Evolutionary conservation across 2,113 vertebrate genomes (phyloP).

Genomic region (Machaerirhynchus nigripectus): DNA sequence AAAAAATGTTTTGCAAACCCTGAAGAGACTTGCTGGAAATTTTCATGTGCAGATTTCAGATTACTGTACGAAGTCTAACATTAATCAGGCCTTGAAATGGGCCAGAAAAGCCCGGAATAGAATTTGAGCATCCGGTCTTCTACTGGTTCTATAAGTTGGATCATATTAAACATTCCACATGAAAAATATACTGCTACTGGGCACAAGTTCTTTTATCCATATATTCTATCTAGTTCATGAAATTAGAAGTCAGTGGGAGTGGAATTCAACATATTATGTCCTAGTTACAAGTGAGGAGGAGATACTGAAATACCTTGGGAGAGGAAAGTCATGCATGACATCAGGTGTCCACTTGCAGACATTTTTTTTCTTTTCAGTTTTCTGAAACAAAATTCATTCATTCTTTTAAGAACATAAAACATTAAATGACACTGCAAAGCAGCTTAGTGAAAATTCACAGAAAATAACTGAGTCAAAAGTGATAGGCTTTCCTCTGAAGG

Average conservation of each 20-base stretch:
- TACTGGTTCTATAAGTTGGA: neutral
- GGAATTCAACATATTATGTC: neutral
- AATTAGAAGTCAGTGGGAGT: neutral
- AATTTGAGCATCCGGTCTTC: neutral
- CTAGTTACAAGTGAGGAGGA: neutral
- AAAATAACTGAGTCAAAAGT: neutral
- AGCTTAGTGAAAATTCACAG: neutral
- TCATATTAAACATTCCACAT: neutral
- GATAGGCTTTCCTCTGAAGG: neutral
- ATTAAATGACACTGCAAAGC: neutral
- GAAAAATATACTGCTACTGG: neutral
- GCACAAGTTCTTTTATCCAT: neutral
- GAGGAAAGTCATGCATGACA: neutral
- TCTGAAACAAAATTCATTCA: neutral
- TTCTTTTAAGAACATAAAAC: neutral
- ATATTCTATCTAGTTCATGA: neutral
- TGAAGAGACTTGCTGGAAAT: neutral
- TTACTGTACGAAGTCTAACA: neutral
- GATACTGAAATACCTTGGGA: neutral
- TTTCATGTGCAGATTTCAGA: neutral
- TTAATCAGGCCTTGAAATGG: neutral
- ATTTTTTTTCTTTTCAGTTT: neutral
- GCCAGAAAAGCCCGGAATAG: neutral
- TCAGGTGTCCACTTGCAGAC: neutral
- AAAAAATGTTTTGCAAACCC: neutral